Conservation (phyloP, 2,113 vertebrate genomes). For the Toxotes jaculatrix region DNA sequence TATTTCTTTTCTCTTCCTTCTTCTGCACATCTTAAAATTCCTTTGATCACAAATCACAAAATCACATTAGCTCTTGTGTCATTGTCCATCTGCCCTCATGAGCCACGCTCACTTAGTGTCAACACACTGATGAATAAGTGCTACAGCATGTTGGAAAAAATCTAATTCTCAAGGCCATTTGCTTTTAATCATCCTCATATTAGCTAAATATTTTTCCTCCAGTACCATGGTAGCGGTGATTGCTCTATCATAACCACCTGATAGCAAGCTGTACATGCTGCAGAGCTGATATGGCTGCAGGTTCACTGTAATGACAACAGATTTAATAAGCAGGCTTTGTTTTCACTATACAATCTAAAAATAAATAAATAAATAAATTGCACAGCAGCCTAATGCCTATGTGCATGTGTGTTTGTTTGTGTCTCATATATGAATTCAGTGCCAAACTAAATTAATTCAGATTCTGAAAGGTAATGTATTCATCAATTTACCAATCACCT, state of each 20-base stretch:
- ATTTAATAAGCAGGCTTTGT: background rate
- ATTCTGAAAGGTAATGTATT: background rate
- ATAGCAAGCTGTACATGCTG: constrained; percentile 53
- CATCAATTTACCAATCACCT: background rate
- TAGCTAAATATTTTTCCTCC: constrained; percentile 58
- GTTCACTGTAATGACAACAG: background rate
- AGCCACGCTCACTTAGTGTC: background rate
- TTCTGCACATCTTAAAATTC: background rate
- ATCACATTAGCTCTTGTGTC: background rate
- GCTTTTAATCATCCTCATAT: constrained; percentile 15
- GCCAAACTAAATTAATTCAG: background rate
- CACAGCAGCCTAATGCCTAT: background rate
- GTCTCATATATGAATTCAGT: background rate
- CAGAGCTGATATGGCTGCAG: constrained; percentile 28
- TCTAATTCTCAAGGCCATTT: constrained; percentile 6
- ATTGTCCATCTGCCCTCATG: background rate
- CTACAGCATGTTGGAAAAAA: background rate
- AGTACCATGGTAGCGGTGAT: constrained; percentile 70
- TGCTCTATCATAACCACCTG: constrained; percentile 54
- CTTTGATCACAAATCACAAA: background rate
- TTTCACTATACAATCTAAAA: background rate
- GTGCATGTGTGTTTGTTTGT: background rate
- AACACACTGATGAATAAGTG: background rate
- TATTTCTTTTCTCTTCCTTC: background rate
- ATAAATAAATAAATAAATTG: background rate